Base-by-base conservation (phyloP, 2,113 vertebrate species). In the Misgurnus anguillicaudatus region DNA sequence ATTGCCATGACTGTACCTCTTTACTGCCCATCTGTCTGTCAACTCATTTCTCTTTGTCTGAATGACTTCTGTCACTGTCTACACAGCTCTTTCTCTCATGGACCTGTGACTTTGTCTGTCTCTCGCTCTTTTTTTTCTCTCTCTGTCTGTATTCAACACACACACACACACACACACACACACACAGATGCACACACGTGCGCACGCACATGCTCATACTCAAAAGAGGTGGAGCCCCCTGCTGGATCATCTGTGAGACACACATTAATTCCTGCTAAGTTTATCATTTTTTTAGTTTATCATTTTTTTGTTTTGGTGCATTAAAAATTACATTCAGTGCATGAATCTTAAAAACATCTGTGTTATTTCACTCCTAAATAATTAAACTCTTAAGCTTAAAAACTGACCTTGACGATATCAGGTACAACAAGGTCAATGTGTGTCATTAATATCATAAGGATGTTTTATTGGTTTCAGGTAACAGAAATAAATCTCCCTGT, bases 151-250 rank as follows among this genome's bases (percentile, higher is more conserved):
- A 90, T 93, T 85, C 87, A 86, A 85, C 82, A 79, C 85, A 87
- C 87, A 89, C 90, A 87, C 90, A 87, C 86, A 90, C 91, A 90
- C 86, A 87, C 78, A 72, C 24, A 31, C 24, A 31, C 24, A 1
- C 24, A 31, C 24, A 31, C 24, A 31, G 2, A 31, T 3, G 1
- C 24, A 31, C 24, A 31, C 24, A 31, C 24, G 1, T 3, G 3
- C 24, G 3, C 24, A 31, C 24, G 3, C 24, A 31, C 24, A 31
- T 1, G 24, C 24, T 16, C 62, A 24, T 14, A 14, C 47, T 57
- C 16, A 19, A 19, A 3, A 9, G 85, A 76, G 71, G 66, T 80
- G 63, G 84, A 75, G 85, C 89, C 90, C 83, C 82, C 89, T 90
- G 80, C 85, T 90, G 89, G 88, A 83, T 67, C 80, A 82, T 70